A percentile compares a stretch with the other conserved stretches of the same genome.
These are phyloP conservation scores for Pomatorhinus ruficollis DNA, from an alignment of 2,113 vertebrate species.

Conservation along the genomic window DNA sequence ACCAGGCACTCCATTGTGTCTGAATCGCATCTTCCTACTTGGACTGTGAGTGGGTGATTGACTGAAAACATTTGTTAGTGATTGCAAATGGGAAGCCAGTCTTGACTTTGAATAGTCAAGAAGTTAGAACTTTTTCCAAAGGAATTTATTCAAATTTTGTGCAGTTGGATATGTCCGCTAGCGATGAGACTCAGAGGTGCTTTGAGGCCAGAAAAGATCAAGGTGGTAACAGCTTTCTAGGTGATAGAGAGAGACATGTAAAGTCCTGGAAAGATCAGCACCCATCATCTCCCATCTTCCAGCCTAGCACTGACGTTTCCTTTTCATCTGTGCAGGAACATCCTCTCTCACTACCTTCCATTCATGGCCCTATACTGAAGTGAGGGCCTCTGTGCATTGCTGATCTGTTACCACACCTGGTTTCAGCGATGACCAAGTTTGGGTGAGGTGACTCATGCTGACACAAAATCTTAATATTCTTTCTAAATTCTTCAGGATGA, in stretches of 20 bases:
- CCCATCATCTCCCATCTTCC: not conserved
- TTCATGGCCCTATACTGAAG: not conserved
- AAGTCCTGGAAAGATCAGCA: not conserved
- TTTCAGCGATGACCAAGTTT: not conserved
- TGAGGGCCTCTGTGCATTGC: not conserved
- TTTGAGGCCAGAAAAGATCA: not conserved
- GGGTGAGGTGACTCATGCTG: not conserved
- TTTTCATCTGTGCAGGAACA: not conserved
- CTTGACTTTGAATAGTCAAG: not conserved
- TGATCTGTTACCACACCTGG: not conserved
- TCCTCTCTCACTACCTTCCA: not conserved
- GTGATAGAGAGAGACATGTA: not conserved
- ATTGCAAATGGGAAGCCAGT: not conserved
- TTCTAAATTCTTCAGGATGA: not conserved
- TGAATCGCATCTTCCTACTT: slow-evolving; percentile 36
- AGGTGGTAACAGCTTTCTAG: not conserved
- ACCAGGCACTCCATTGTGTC: slow-evolving; percentile 7
- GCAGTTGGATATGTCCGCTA: not conserved
- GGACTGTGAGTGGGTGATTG: slow-evolving; percentile 33
- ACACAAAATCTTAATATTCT: not conserved
- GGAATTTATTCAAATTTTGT: not conserved
- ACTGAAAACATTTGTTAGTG: slow-evolving; percentile 50
- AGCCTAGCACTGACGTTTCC: not conserved
- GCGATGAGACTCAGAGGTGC: not conserved
- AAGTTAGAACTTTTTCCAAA: not conserved